Base-by-base conservation (phyloP, 2,888 invertebrate genomes). In the Parasteatoda lunata region DNA sequence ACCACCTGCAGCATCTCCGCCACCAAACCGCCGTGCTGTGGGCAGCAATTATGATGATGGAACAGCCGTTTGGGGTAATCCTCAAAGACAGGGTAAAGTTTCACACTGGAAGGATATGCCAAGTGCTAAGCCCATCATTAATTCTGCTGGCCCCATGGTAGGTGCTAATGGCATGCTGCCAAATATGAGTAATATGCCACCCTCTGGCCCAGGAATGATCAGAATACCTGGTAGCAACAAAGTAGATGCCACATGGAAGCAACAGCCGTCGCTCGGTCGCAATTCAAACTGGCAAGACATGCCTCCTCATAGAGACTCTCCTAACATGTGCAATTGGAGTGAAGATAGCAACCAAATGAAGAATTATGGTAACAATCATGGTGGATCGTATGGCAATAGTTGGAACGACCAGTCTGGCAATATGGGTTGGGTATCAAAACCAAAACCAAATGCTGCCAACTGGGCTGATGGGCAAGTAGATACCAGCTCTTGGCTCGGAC, bases 41-140 rank as follows among this genome's bases (percentile, higher is more conserved):
- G 79, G 59, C 9, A 71, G 85, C 30, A 88, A 71, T 66, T 90
- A 90, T 48, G 97, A 97, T 91, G 97, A 97, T 91, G 97, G 97
- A 69, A 97, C 97, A 51, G 96, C 97, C 13, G 94, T 97, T 76
- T 98, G 98, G 97, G 96, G 96, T 52, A 92, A 92, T 83, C 92
- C 92, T 65, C 90, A 90, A 72, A 90, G 90, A 71, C 91, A 91
- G 83, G 90, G 91, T 84, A 93, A 93, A 90, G 93, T 93, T 81
- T 93, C 94, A 77, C 94, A 94, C 91, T 95, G 94, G 94, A 94
- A 94, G 91, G 94, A 94, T 59, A 86, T 86, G 85, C 88, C 84
- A 1, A 54, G 80, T 47, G 77, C 84, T 13, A 88, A 88, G 64
- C 88, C 88, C 8, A 88, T 84, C 52, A 77, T 73, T 54, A 87